A percentile compares a stretch with the other conserved stretches of the same genome.
phyloP scores from a whole-genome alignment of 2,113 vertebrate genomes.

The Natator depressus region DNA sequence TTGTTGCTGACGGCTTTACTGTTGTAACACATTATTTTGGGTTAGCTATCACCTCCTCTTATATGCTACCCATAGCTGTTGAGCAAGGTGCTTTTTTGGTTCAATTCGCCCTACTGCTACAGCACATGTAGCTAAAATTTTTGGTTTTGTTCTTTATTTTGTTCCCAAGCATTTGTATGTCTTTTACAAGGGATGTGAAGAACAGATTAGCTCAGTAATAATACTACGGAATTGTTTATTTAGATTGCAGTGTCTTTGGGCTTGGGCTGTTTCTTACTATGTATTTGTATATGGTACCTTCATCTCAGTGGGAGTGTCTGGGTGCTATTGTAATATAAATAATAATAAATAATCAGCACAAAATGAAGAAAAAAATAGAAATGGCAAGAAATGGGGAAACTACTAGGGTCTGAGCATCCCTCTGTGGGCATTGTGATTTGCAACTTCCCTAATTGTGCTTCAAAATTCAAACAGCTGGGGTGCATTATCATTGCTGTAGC shows the following conservation, averaged over 20 bases:
- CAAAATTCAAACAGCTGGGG: neutral
- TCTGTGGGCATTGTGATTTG: neutral
- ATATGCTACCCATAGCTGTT: neutral
- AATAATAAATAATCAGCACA: neutral
- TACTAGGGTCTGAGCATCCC: neutral
- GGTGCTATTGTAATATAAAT: neutral
- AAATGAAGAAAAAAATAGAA: neutral
- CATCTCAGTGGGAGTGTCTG: rapidly evolving
- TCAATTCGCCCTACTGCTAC: neutral
- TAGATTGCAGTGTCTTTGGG: neutral
- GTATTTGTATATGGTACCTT: neutral
- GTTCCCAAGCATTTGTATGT: neutral
- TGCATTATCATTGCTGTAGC: neutral
- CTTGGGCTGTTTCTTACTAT: neutral
- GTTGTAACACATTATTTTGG: neutral
- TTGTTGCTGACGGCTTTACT: neutral
- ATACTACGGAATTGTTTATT: neutral
- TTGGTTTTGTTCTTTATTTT: neutral
- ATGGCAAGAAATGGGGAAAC: neutral
- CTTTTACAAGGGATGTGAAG: neutral
- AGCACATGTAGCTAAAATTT: neutral
- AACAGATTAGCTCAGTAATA: neutral
- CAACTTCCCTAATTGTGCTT: neutral
- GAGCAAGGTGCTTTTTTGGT: neutral
- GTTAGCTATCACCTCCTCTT: neutral